Percentiles rank a stretch among this genome's conserved stretches.
phyloP scores from a whole-genome alignment of 1,140 invertebrate species.

The Tenebrio molitor region DNA sequence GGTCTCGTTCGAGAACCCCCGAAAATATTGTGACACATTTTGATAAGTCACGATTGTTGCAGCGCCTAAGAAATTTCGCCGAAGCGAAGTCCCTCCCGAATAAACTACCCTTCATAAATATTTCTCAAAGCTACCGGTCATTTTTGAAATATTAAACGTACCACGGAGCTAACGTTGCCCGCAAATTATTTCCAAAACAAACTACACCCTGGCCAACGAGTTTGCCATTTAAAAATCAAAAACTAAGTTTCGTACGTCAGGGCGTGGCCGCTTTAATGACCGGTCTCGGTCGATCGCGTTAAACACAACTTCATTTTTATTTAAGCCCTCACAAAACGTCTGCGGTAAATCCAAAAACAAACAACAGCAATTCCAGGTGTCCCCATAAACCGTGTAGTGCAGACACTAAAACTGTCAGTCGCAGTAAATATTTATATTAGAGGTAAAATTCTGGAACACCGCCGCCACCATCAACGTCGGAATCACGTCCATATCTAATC shows the following conservation, averaged over 20 bases:
- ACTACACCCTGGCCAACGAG: too few species aligned
- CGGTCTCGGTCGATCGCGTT: not conserved
- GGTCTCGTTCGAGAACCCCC: not conserved
- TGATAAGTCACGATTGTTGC: too few species aligned
- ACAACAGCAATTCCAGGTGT: conserved; percentile 49
- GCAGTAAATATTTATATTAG: conserved; percentile 48
- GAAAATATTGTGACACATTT: too few species aligned
- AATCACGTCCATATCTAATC: conserved; percentile 40
- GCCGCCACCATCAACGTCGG: conserved; percentile 32
- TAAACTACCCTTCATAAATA: too few species aligned
- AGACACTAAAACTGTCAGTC: conserved; percentile 48
- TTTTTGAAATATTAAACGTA: too few species aligned
- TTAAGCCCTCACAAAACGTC: conserved; percentile 43
- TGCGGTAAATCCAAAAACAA: conserved; percentile 47
- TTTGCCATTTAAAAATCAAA: too few species aligned
- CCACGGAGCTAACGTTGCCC: too few species aligned
- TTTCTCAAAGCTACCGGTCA: too few species aligned
- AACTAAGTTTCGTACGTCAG: too few species aligned
- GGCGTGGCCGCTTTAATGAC: not conserved
- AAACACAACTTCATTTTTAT: conserved; percentile 43
- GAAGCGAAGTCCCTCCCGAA: too few species aligned
- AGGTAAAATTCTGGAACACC: conserved; percentile 44
- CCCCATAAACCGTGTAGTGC: conserved; percentile 41
- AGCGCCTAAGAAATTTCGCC: too few species aligned
- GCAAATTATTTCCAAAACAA: too few species aligned